phyloP scores from a whole-genome alignment of 2,888 invertebrate species.

The Drosophila conformis region DNA sequence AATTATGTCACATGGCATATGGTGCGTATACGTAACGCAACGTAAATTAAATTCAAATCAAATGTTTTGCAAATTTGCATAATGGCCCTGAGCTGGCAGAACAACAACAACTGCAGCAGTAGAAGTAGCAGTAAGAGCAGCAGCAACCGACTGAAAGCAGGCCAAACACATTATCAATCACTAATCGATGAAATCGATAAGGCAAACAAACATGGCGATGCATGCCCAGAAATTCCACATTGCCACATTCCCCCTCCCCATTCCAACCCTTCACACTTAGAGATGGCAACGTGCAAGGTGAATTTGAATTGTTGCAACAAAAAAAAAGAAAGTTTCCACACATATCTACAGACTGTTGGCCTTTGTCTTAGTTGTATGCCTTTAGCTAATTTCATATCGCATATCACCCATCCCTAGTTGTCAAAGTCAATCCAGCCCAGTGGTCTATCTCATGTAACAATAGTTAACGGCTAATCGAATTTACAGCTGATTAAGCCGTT shows the following conservation, averaged over 20 bases:
- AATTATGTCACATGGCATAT: slow-evolving; percentile 64
- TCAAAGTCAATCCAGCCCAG: not conserved
- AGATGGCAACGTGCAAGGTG: slow-evolving; percentile 21
- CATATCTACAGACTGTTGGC: not conserved
- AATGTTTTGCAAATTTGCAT: slow-evolving; percentile 68
- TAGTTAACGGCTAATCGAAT: slow-evolving; percentile 51
- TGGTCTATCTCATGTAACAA: slow-evolving; percentile 18
- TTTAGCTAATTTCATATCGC: not conserved
- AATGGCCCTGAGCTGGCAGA: slow-evolving; percentile 45
- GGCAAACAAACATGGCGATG: slow-evolving; percentile 36
- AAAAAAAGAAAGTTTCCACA: not conserved
- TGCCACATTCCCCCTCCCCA: slow-evolving; percentile 7
- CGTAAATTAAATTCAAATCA: slow-evolving; percentile 68
- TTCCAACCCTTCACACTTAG: slow-evolving; percentile 4
- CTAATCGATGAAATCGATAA: slow-evolving; percentile 77
- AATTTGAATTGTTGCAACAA: slow-evolving; percentile 2
- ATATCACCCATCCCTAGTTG: slow-evolving; percentile 13
- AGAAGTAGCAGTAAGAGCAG: not conserved
- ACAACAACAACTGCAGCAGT: not conserved
- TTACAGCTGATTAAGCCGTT: slow-evolving; percentile 62
- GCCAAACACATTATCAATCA: slow-evolving; percentile 68
- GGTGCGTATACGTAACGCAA: slow-evolving; percentile 54
- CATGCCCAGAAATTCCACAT: slow-evolving; percentile 6
- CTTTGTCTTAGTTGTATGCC: not conserved
- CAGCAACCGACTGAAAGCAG: slow-evolving; percentile 32